A percentile compares a stretch with the other conserved stretches of the same genome.
Conservation (phyloP, 2,113 vertebrate species). For the Erythrocercus mccallii region DNA sequence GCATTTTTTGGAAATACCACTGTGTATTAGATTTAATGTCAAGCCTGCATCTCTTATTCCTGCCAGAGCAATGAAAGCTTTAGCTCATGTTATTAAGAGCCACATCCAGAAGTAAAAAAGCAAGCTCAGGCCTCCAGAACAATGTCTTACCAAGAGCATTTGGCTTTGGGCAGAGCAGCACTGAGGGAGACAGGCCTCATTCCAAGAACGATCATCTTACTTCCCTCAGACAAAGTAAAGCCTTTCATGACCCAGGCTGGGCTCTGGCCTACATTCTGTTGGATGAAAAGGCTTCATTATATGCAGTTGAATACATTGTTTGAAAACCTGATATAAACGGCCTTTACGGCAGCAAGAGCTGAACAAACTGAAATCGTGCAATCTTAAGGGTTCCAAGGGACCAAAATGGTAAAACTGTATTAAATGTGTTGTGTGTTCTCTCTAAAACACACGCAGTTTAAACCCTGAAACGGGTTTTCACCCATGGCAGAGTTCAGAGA, state of each 20-base stretch:
- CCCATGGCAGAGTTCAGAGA: neutral
- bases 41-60: neutral
- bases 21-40: neutral
- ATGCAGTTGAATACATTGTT: neutral
- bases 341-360: neutral
- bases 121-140: neutral
- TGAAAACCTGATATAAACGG: neutral
- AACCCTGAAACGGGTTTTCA: neutral
- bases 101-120: neutral
- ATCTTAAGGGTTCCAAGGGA: neutral
- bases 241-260: neutral
- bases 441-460: neutral
- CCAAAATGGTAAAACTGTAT: neutral
- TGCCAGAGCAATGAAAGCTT: neutral
- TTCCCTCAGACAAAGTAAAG: neutral
- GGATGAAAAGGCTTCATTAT: slow-evolving; percentile 5
- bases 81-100: neutral
- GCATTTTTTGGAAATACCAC: neutral
- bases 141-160: neutral
- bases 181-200: neutral
- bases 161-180: neutral
- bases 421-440: neutral
- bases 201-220: neutral
- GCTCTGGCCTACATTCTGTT: neutral
- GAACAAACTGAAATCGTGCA: neutral